phyloP scores from a whole-genome alignment of 2,797 vertebrate genomes.

The Protosalanx chinensis region DNA sequence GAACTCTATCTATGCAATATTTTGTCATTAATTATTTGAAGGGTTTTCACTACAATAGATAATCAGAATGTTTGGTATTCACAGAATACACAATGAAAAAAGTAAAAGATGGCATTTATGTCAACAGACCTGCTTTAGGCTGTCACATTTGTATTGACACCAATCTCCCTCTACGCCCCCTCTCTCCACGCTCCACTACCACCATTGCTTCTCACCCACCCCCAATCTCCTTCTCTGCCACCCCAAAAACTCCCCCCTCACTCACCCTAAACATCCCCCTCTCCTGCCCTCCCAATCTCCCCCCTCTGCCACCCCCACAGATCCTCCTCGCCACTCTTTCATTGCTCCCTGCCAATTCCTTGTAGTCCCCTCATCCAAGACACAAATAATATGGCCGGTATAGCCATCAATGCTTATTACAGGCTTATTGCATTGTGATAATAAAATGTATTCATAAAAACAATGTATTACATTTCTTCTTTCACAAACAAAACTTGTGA shows the following conservation, averaged over 20 bases:
- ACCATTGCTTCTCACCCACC: constrained; percentile 1
- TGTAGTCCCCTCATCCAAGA: constrained; percentile 33
- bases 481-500: background rate
- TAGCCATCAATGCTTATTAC: too few relatives aligned
- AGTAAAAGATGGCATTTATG: constrained; percentile 2
- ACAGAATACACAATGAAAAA: background rate
- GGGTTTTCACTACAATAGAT: background rate
- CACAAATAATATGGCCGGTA: constrained; percentile 34
- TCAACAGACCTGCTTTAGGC: constrained; percentile 26
- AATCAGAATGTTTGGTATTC: background rate
- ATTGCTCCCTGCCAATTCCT: background rate
- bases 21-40: background rate
- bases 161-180: constrained; percentile 13
- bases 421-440: too few relatives aligned
- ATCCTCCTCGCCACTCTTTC: background rate
- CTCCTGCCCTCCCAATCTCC: background rate
- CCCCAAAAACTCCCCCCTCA: background rate
- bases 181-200: constrained; percentile 1
- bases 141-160: constrained; percentile 26
- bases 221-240: constrained; percentile 9
- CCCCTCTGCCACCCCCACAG: background rate
- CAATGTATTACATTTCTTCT: too few relatives aligned
- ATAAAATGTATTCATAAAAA: too few relatives aligned
- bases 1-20: too few relatives aligned
- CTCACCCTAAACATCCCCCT: background rate